Evolutionary conservation across 2,797 vertebrate species (phyloP).

Genomic region (Smutsia gigantea): DNA sequence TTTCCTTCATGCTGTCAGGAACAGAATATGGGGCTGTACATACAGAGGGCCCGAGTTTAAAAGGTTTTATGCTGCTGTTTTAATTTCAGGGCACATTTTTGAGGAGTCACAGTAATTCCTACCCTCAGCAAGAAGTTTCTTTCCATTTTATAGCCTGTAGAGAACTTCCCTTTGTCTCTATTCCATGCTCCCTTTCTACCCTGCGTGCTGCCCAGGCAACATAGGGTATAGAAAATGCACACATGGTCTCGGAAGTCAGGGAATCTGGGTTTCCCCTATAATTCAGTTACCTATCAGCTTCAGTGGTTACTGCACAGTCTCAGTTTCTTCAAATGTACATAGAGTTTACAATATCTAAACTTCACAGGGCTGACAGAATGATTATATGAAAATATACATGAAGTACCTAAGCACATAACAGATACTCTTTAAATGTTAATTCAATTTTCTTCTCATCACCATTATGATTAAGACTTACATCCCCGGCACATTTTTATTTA

Average conservation of each 20-base stretch:
- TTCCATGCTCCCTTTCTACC: background rate
- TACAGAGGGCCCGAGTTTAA: background rate
- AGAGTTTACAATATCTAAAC: background rate
- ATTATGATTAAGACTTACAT: conserved; percentile 4
- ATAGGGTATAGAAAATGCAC: background rate
- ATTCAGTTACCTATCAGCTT: background rate
- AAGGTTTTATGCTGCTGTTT: conserved; percentile 35
- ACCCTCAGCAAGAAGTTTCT: background rate
- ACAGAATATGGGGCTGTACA: background rate
- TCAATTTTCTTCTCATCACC: conserved; percentile 26
- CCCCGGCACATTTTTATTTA: background rate
- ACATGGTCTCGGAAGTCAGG: background rate
- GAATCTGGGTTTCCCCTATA: background rate
- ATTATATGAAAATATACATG: background rate
- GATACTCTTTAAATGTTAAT: background rate
- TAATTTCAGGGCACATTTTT: conserved; percentile 6
- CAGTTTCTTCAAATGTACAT: background rate
- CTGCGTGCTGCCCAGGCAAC: background rate
- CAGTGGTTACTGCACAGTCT: conserved; percentile 17
- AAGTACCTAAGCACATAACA: background rate
- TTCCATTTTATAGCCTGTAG: background rate
- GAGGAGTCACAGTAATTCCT: background rate
- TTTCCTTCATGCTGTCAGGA: background rate
- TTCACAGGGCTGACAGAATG: background rate
- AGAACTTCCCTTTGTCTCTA: conserved; percentile 4